phyloP scores from a whole-genome alignment of 2,113 vertebrate species.

The Megalops atlanticus region DNA sequence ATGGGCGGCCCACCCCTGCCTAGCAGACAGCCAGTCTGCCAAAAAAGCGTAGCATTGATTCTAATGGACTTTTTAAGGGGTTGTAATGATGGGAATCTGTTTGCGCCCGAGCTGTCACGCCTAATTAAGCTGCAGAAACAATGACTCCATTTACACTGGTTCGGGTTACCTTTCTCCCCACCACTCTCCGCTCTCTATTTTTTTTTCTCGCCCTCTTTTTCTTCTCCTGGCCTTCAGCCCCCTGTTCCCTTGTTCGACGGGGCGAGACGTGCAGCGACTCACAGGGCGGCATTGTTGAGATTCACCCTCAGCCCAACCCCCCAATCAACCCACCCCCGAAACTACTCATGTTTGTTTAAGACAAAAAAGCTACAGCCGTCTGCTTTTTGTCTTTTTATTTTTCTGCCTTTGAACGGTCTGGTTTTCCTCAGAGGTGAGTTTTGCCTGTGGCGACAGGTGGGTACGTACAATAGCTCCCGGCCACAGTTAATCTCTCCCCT shows the following conservation, averaged over 20 bases:
- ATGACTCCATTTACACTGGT: conserved; percentile 78
- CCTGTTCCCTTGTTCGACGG: neutral
- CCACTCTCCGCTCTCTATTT: conserved; percentile 26
- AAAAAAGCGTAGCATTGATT: conserved; percentile 87
- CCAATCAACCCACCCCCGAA: too few relatives aligned
- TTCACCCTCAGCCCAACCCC: neutral
- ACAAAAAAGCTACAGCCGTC: neutral
- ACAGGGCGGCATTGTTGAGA: neutral
- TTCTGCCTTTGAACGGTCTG: conserved; percentile 27
- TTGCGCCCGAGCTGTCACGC: conserved; percentile 86
- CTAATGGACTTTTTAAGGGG: conserved; percentile 86
- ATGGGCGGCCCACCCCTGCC: conserved; percentile 64
- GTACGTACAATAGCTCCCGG: neutral
- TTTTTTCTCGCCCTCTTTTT: conserved; percentile 43
- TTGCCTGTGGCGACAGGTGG: conserved; percentile 20
- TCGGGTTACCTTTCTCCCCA: conserved; percentile 67
- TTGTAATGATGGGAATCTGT: conserved; percentile 88
- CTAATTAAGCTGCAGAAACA: conserved; percentile 81
- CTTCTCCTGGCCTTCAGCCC: conserved; percentile 36
- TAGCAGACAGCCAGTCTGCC: conserved; percentile 87
- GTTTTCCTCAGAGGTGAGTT: conserved; percentile 23
- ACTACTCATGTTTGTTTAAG: conserved; percentile 23
- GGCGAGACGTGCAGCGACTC: neutral
- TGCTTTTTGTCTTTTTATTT: neutral
- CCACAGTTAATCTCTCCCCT: neutral